Percentiles rank a stretch among this genome's conserved stretches.
phyloP scores from a whole-genome alignment of 2,888 invertebrate species.

The Trichopria drosophilae region DNA sequence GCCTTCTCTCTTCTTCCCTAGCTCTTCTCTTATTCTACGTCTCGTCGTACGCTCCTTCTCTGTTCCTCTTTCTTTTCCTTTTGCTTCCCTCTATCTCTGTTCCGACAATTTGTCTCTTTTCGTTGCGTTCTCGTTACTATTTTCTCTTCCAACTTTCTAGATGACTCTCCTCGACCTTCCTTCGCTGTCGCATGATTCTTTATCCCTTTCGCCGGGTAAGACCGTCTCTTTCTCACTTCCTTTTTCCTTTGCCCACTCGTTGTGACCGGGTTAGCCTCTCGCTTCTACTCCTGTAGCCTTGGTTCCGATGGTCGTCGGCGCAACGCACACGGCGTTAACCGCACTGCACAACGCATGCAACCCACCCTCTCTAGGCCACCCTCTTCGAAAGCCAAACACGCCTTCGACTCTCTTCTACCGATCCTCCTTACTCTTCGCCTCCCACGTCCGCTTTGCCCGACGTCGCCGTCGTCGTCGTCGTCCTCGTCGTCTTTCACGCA shows the following conservation, averaged over 20 bases:
- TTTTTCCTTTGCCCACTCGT: conserved; percentile 28
- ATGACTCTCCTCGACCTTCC: conserved; percentile 18
- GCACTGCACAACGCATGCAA: conserved; percentile 55
- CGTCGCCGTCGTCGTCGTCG: conserved; percentile 34
- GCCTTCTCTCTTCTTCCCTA: conserved; percentile 36
- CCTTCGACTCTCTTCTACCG: conserved; percentile 35
- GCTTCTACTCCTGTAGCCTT: conserved; percentile 17
- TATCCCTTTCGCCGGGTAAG: conserved; percentile 2
- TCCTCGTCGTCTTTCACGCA: conserved; percentile 45
- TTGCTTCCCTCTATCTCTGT: conserved; percentile 25
- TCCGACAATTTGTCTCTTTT: conserved; percentile 21
- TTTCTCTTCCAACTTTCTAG: conserved; percentile 11
- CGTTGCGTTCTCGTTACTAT: conserved; percentile 12
- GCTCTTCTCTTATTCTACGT: conserved; percentile 30
- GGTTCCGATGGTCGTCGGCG: conserved; percentile 49
- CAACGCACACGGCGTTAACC: conserved; percentile 56
- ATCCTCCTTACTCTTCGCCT: conserved; percentile 24
- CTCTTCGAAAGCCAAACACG: conserved; percentile 26
- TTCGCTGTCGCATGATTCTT: conserved; percentile 19
- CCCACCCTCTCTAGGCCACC: conserved; percentile 36
- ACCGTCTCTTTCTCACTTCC: conserved; percentile 25
- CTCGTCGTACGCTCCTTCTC: conserved; percentile 13
- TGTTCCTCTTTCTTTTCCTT: conserved; percentile 17
- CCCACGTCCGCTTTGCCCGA: conserved; percentile 14
- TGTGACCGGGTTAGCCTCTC: conserved; percentile 13